A percentile compares a stretch with the other conserved stretches of the same genome.
phyloP scores from a whole-genome alignment of 1,140 invertebrate species.

The Tenebrio molitor region DNA sequence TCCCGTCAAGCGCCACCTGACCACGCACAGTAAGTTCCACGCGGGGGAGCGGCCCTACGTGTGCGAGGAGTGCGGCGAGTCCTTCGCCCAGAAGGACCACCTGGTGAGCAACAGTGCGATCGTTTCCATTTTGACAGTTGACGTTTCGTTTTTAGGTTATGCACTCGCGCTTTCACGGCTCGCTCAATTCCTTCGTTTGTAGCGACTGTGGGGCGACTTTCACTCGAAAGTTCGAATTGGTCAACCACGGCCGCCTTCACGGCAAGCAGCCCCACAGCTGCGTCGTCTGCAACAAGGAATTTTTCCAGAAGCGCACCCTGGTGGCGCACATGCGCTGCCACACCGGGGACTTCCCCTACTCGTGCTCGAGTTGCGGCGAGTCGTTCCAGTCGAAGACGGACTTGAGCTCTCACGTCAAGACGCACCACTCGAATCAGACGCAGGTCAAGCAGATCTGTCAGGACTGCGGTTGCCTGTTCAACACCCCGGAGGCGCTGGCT shows the following conservation, averaged over 20 bases:
- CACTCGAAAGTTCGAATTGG: constrained; percentile 86
- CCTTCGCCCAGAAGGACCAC: constrained; percentile 87
- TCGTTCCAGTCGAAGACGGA: constrained; percentile 70
- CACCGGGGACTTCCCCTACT: background rate
- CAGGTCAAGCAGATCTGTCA: constrained; percentile 64
- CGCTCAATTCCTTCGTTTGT: constrained; percentile 84
- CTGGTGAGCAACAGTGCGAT: constrained; percentile 68
- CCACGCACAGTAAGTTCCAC: constrained; percentile 89
- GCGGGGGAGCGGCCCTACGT: constrained; percentile 89
- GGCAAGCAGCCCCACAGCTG: constrained; percentile 85
- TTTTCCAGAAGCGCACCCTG: constrained; percentile 85
- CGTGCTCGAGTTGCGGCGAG: constrained; percentile 81
- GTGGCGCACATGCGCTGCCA: constrained; percentile 80
- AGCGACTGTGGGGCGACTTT: constrained; percentile 87
- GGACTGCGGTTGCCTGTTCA: constrained; percentile 76
- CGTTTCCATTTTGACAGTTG: background rate
- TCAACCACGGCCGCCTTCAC: constrained; percentile 85
- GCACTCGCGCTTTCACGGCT: constrained; percentile 87
- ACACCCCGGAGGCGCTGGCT: constrained; percentile 80
- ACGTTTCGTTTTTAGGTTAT: constrained; percentile 70
- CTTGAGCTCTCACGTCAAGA: constrained; percentile 24
- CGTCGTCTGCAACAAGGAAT: constrained; percentile 85
- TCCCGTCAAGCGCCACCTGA: constrained; percentile 84
- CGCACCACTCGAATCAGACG: constrained; percentile 56
- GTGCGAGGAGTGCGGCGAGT: constrained; percentile 89